Evolutionary conservation across 2,888 invertebrate genomes (phyloP).

Genomic region (Agrilus cyanescens): DNA sequence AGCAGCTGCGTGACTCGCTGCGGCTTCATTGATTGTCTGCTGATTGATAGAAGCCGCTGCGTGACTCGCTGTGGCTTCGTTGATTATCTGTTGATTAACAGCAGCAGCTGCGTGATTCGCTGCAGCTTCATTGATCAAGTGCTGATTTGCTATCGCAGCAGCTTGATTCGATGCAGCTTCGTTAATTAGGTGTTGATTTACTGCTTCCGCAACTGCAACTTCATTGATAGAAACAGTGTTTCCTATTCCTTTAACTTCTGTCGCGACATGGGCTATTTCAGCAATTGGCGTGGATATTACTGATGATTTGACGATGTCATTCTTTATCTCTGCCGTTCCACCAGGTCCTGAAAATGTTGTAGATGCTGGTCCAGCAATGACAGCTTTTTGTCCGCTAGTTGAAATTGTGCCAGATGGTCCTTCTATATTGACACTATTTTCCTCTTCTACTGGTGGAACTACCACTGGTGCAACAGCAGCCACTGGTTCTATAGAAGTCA

Average conservation of each 20-base stretch:
- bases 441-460: slow-evolving; percentile 17
- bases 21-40: no score
- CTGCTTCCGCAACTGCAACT: slow-evolving; percentile 4
- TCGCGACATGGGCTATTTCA: slow-evolving; percentile 11
- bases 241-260: slow-evolving; percentile 5
- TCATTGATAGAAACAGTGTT: slow-evolving; percentile 1
- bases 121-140: background rate
- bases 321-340: slow-evolving; percentile 14
- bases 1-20: no score
- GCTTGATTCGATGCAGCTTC: background rate
- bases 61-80: no score
- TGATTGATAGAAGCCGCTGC: no score
- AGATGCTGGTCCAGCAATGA: slow-evolving; percentile 30
- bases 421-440: slow-evolving; percentile 24
- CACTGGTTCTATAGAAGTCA: slow-evolving; percentile 11
- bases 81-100: no score
- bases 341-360: slow-evolving; percentile 27
- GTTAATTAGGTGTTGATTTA: slow-evolving; percentile 2
- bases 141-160: background rate
- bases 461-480: slow-evolving; percentile 18
- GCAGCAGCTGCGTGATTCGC: background rate
- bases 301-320: slow-evolving; percentile 12
- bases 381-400: slow-evolving; percentile 26
- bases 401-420: slow-evolving; percentile 30
- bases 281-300: slow-evolving; percentile 10